Evolutionary conservation across 37 sponge, comb jelly and placozoan genomes (phyloP).

Genomic region (Aplysina aerophoba): DNA sequence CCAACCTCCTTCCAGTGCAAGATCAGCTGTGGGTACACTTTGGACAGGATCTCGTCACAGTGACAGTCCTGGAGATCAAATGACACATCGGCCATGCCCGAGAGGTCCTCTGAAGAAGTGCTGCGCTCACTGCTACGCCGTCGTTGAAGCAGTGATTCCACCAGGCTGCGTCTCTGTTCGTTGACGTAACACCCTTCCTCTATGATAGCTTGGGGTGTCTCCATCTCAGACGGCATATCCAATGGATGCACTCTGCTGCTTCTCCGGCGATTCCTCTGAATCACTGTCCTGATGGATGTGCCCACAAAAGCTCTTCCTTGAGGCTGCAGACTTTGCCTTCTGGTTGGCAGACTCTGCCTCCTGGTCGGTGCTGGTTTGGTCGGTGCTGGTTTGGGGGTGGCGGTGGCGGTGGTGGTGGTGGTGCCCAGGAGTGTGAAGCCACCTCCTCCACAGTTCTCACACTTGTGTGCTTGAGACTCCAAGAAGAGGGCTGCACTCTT

Average conservation of each 20-base stretch:
- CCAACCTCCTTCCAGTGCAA: slow-evolving; percentile 84
- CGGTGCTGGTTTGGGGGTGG: background rate
- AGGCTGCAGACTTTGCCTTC: background rate
- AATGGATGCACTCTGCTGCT: slow-evolving; percentile 3
- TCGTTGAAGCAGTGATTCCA: background rate
- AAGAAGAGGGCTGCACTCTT: slow-evolving; percentile 77
- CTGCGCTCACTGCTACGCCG: background rate
- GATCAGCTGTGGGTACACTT: slow-evolving; percentile 90
- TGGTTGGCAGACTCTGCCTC: background rate
- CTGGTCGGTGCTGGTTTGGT: background rate
- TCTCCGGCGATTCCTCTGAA: slow-evolving; percentile 24
- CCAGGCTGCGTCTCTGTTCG: background rate
- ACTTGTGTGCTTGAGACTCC: slow-evolving; percentile 87
- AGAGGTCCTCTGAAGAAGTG: background rate
- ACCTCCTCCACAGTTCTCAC: slow-evolving; percentile 87
- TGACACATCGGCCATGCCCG: background rate
- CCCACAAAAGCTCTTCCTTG: slow-evolving; percentile 39
- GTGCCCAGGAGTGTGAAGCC: slow-evolving; percentile 41
- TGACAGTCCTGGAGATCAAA: slow-evolving; percentile 73
- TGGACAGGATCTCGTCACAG: slow-evolving; percentile 77
- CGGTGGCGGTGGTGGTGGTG: background rate
- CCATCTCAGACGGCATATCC: background rate
- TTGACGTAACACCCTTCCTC: background rate
- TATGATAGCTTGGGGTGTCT: too few relatives aligned
- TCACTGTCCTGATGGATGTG: slow-evolving; percentile 17